Evolutionary conservation across 2,888 invertebrate species (phyloP).

Genomic region (Ichneumoninae sp.): DNA sequence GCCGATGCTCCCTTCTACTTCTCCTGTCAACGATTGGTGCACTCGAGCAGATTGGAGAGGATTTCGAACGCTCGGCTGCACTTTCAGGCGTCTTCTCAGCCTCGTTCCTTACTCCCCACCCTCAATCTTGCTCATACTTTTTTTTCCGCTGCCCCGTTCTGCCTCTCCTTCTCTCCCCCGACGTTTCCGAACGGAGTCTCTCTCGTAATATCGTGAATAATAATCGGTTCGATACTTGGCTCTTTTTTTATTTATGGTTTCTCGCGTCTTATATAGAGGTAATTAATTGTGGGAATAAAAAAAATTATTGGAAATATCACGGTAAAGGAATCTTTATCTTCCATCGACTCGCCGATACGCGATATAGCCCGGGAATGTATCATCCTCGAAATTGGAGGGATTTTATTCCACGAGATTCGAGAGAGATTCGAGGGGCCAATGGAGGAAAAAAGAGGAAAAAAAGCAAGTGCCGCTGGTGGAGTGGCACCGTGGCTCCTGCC

Average conservation of each 20-base stretch:
- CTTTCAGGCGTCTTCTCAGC: slow-evolving; percentile 9
- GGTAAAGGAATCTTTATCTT: slow-evolving; percentile 29
- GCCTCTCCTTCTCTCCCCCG: not conserved
- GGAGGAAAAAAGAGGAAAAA: slow-evolving; percentile 7
- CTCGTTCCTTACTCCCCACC: slow-evolving; percentile 31
- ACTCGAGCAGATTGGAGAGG: slow-evolving; percentile 55
- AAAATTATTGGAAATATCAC: slow-evolving; percentile 7
- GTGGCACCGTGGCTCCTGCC: slow-evolving; percentile 12
- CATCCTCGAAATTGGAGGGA: slow-evolving; percentile 62
- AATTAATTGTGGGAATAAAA: slow-evolving; percentile 37
- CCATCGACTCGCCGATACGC: not conserved
- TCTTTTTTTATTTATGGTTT: not conserved
- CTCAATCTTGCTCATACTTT: slow-evolving; percentile 5
- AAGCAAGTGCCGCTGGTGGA: slow-evolving; percentile 35
- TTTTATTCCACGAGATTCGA: slow-evolving; percentile 61
- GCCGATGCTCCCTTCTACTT: slow-evolving; percentile 27
- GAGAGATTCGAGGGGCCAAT: slow-evolving; percentile 55
- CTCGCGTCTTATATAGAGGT: not conserved
- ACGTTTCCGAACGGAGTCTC: not conserved
- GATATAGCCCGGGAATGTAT: slow-evolving; percentile 29
- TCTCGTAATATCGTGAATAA: slow-evolving; percentile 11
- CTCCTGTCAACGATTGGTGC: slow-evolving; percentile 54
- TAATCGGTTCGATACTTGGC: not conserved
- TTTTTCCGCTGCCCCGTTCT: not conserved
- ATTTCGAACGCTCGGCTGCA: slow-evolving; percentile 48